These are phyloP conservation scores for Ametastegia equiseti DNA, from an alignment of 2,888 invertebrate genomes.

Conservation along the genomic window DNA sequence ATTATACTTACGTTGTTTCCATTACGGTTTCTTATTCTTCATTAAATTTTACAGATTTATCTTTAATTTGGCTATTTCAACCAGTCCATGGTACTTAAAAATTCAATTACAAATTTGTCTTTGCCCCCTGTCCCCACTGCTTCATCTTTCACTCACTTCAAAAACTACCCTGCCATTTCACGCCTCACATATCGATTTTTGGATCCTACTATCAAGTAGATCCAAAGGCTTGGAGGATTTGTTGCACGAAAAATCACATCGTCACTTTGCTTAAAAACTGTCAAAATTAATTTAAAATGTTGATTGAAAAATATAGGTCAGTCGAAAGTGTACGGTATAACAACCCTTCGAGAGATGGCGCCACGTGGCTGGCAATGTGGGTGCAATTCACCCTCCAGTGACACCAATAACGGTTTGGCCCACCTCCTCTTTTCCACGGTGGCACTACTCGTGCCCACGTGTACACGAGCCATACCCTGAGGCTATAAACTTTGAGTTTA, in stretches of 20 bases:
- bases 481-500: slow-evolving; percentile 73
- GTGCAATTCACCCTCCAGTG: slow-evolving; percentile 56
- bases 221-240: background rate
- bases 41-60: slow-evolving; percentile 41
- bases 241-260: background rate
- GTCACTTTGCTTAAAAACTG: too few relatives aligned
- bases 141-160: background rate
- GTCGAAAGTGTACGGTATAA: background rate
- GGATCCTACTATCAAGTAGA: background rate
- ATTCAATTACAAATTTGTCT: slow-evolving; percentile 36
- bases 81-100: slow-evolving; percentile 36
- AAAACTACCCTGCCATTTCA: background rate
- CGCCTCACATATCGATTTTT: background rate
- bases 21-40: slow-evolving; percentile 46
- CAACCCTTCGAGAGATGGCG: slow-evolving; percentile 49
- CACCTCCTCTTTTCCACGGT: slow-evolving; percentile 50
- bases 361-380: slow-evolving; percentile 31
- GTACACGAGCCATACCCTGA: slow-evolving; percentile 64
- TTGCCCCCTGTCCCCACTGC: background rate
- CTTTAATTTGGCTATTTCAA: slow-evolving; percentile 38
- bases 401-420: slow-evolving; percentile 54
- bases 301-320: slow-evolving; percentile 46
- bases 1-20: slow-evolving; percentile 58
- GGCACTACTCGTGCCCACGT: slow-evolving; percentile 49
- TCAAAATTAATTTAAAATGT: too few relatives aligned